Conservation (phyloP, 2,888 invertebrate species). For the Anticlea derivata region DNA sequence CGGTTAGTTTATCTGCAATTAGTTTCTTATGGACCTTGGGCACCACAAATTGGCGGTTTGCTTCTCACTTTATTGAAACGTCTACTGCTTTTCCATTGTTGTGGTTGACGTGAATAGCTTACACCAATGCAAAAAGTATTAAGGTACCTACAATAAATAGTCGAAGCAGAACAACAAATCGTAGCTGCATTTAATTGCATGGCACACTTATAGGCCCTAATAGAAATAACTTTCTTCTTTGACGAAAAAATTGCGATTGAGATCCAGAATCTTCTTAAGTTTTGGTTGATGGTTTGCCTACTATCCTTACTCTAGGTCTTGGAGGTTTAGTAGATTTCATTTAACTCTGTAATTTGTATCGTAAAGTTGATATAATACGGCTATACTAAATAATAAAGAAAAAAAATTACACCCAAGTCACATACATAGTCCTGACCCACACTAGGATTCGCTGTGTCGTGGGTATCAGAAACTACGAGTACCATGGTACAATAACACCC, state of each 20-base stretch:
- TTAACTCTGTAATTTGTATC: no score
- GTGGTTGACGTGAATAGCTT: conserved; percentile 4
- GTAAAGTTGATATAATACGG: no score
- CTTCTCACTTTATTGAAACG: conserved; percentile 25
- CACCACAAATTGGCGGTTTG: conserved; percentile 37
- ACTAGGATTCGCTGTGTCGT: no score
- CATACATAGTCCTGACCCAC: no score
- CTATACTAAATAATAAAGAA: no score
- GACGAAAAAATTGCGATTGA: not conserved
- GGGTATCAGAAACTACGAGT: no score
- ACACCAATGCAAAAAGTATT: conserved; percentile 1
- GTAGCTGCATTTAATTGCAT: not conserved
- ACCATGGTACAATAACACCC: no score
- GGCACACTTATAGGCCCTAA: not conserved
- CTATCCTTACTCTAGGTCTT: no score
- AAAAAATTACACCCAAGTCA: no score
- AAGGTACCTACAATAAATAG: not conserved
- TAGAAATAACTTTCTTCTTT: not conserved
- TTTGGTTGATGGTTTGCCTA: no score
- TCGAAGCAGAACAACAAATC: not conserved
- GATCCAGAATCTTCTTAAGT: no score
- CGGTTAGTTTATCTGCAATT: conserved; percentile 34
- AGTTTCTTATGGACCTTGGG: conserved; percentile 26
- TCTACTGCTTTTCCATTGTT: conserved; percentile 16
- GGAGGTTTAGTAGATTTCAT: no score